phyloP scores from a whole-genome alignment of 1,140 invertebrate species.

The Nylanderia fulva region DNA sequence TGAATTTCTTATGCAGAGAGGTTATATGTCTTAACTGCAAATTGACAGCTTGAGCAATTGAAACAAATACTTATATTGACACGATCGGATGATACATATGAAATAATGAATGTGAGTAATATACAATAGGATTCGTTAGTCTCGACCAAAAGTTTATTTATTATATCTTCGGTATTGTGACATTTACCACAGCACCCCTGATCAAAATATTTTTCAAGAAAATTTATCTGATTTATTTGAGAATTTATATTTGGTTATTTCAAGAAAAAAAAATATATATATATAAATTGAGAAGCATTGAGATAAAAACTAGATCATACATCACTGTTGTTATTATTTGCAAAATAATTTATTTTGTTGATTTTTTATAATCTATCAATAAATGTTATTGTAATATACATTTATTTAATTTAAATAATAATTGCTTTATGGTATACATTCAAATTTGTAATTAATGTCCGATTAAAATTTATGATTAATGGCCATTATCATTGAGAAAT shows the following conservation, averaged over 20 bases:
- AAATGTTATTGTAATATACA: background rate
- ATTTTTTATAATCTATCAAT: background rate
- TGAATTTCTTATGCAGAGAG: background rate
- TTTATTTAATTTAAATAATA: constrained; percentile 4
- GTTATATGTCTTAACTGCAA: constrained; percentile 14
- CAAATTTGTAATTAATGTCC: constrained; percentile 61
- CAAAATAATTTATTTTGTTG: background rate
- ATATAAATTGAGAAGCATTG: background rate
- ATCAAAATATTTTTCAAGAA: background rate
- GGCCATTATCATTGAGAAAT: constrained; percentile 48
- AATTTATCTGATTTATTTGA: background rate
- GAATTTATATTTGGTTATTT: background rate
- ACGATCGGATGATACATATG: background rate
- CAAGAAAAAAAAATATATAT: background rate
- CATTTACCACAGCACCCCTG: background rate
- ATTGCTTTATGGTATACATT: background rate
- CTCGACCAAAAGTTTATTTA: background rate
- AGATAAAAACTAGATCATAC: background rate
- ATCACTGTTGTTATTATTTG: background rate
- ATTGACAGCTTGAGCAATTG: background rate
- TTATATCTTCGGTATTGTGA: background rate
- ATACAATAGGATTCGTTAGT: background rate
- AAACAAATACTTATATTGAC: background rate
- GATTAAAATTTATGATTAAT: constrained; percentile 60
- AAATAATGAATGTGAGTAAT: constrained; percentile 13